Evolutionary conservation across 2,888 invertebrate species (phyloP).

Genomic region (Coelopa pilipes): DNA sequence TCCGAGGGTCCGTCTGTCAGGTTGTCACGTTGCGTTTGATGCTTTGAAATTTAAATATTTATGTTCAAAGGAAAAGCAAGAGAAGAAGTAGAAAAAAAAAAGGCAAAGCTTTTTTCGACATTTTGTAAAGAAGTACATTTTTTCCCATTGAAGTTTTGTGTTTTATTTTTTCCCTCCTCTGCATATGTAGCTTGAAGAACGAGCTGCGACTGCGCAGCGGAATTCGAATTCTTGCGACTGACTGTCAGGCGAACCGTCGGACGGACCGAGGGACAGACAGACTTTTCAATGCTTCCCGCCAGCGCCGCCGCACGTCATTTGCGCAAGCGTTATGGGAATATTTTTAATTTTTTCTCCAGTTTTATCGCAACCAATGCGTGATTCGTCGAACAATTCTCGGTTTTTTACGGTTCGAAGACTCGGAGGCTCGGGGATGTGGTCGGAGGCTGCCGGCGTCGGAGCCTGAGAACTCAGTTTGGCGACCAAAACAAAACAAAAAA

Average conservation of each 20-base stretch:
- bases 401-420: slow-evolving; percentile 6
- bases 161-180: neutral
- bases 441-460: too few species aligned
- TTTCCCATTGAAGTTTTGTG: neutral
- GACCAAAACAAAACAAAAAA: slow-evolving; percentile 12
- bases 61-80: neutral
- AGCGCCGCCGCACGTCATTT: neutral
- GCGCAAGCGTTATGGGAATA: slow-evolving; percentile 20
- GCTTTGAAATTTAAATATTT: slow-evolving; percentile 7
- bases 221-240: slow-evolving; percentile 10
- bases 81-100: neutral
- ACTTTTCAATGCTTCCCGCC: neutral
- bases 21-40: slow-evolving; percentile 11
- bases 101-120: neutral
- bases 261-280: neutral
- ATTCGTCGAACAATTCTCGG: slow-evolving; percentile 23
- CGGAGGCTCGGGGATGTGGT: too few species aligned
- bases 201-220: neutral
- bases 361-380: slow-evolving; percentile 22
- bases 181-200: neutral
- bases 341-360: neutral
- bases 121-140: neutral
- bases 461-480: neutral
- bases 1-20: neutral
- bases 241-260: neutral